Base-by-base conservation (phyloP, 2,888 invertebrate species). In the Linnaemya vulpina region DNA sequence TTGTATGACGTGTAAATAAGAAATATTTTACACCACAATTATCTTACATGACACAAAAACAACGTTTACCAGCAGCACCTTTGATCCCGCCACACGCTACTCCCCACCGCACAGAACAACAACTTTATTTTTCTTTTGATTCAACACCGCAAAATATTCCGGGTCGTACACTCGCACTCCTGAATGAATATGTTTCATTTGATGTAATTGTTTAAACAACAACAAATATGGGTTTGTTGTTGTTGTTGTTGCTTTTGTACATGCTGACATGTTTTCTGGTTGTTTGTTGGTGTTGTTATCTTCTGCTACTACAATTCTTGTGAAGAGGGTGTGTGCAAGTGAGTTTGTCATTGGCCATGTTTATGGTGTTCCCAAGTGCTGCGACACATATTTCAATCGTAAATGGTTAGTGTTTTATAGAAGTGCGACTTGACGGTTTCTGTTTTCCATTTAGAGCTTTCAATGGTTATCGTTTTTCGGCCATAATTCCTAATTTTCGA, bases 1-100 rank as follows among this genome's bases (percentile, higher is more conserved):
- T 74, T 82, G 53, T 76, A 58, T 49, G 58, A 77, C 71, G 71
- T 82, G 68, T 82, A 70, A 82, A 65, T 71, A 70, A 68, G 22
- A 63, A 55, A 70, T 82, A 77, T 30, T 58, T 82, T 51, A 75
- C 70, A 76, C 68, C 25, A 55, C n/a, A 62, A 75, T 60, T 40
- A 49, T 58, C 60, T 43, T 5, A 25, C 55, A 55, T 55, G 22
- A 38, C 38, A 55, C 30, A 53, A 75, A 43, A 75, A 75, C 51
- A 35, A 35, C 51, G 75, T 75, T 68, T 43, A 70, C 30, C 49
- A 53, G 22, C 49, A 70, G 38, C 43, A 70, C 60, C 60, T 7
- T 30, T 60, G n/a, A 13, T 20, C 22, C 58, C 65, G 25, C 30
- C 22, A 38, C 60, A 49, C 30, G 38, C 20, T 58, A 22, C 67